phyloP scores from a whole-genome alignment of 2,113 vertebrate species.

The Aplodontia rufa region DNA sequence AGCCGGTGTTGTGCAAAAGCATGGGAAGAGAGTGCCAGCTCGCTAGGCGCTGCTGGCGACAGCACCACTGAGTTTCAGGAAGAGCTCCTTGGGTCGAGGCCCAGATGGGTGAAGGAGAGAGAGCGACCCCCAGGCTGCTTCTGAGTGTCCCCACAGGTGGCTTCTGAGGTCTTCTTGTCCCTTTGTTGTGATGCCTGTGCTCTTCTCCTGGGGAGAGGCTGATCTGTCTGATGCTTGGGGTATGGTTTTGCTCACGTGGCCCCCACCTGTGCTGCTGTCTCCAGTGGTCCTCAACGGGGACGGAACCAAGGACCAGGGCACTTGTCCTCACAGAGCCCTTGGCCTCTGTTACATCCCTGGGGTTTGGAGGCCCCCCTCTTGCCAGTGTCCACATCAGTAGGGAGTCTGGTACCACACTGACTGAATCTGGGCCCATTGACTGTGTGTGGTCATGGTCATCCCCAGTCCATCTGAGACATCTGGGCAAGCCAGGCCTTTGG shows the following conservation, averaged over 20 bases:
- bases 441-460: accelerated
- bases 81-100: too few relatives aligned
- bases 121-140: too few relatives aligned
- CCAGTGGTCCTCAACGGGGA: too few relatives aligned
- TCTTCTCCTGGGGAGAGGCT: neutral
- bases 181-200: too few relatives aligned
- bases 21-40: too few relatives aligned
- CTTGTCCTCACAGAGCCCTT: neutral
- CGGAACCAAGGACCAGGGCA: too few relatives aligned
- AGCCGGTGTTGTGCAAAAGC: neutral
- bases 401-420: neutral
- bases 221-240: neutral
- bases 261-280: too few relatives aligned
- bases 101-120: too few relatives aligned
- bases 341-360: neutral
- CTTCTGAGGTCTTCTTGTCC: accelerated
- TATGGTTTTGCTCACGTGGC: too few relatives aligned
- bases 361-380: neutral
- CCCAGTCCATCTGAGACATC: neutral
- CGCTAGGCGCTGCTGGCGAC: neutral
- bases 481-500: neutral
- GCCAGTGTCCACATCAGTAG: neutral
- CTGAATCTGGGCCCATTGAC: neutral
- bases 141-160: accelerated
- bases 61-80: neutral